Percentiles rank a stretch among this genome's conserved stretches.
These are phyloP conservation scores for Centruroides sculpturatus DNA, from an alignment of 1,140 invertebrate species.

Conservation along the genomic window DNA sequence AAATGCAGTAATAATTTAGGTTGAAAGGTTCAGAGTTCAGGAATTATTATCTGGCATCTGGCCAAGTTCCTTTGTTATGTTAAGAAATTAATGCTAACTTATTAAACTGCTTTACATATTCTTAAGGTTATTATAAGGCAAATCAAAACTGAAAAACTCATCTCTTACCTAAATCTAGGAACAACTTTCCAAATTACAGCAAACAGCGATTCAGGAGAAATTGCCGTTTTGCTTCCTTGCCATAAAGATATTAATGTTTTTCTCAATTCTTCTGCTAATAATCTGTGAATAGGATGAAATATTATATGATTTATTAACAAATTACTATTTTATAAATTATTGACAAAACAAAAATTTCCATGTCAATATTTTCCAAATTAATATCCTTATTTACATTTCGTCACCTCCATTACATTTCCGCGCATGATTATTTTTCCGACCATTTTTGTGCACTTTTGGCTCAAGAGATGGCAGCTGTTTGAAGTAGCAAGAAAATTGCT, in stretches of 20 bases:
- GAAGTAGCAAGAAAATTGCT: constrained; percentile 67
- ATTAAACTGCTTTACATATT: too few relatives aligned
- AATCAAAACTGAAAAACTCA: background rate
- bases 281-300: constrained; percentile 20
- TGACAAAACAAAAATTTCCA: background rate
- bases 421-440: constrained; percentile 21
- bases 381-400: constrained; percentile 32
- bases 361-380: background rate
- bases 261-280: constrained; percentile 60
- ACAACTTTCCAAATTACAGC: constrained; percentile 74
- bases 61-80: too few relatives aligned
- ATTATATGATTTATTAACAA: too few relatives aligned
- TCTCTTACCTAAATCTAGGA: constrained; percentile 48
- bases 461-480: constrained; percentile 60
- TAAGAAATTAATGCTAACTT: too few relatives aligned
- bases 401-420: constrained; percentile 31
- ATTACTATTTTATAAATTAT: too few relatives aligned
- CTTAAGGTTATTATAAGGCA: too few relatives aligned
- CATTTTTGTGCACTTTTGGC: constrained; percentile 24
- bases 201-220: constrained; percentile 65
- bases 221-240: constrained; percentile 52
- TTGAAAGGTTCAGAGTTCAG: too few relatives aligned
- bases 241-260: constrained; percentile 60
- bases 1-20: too few relatives aligned
- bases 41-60: too few relatives aligned